Conservation (phyloP, 2,888 invertebrate species). For the Epinotia demarniana region DNA sequence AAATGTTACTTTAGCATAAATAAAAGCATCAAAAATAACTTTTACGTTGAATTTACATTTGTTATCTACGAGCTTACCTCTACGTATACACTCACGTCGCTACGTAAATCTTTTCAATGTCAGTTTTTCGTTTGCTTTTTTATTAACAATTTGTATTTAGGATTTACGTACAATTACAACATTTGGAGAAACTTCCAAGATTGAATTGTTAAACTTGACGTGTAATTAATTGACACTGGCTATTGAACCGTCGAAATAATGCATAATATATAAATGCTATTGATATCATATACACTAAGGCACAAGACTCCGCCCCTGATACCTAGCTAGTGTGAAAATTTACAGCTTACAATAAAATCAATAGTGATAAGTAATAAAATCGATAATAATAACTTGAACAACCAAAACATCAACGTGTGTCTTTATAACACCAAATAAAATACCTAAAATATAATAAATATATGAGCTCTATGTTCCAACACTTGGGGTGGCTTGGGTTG, state of each 20-base stretch:
- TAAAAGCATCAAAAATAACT: not conserved
- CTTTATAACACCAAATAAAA: no score
- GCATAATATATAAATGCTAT: not conserved
- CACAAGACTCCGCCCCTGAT: not conserved
- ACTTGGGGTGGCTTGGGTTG: no score
- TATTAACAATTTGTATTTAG: not conserved
- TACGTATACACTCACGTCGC: not conserved
- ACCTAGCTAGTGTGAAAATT: no score
- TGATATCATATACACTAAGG: not conserved
- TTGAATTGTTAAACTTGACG: not conserved
- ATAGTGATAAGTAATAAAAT: not conserved
- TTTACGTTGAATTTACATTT: not conserved
- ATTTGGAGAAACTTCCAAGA: not conserved
- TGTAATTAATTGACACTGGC: not conserved
- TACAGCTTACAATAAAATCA: not conserved
- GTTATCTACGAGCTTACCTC: not conserved
- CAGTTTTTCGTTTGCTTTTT: not conserved
- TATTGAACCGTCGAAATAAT: no score
- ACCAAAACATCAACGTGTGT: not conserved
- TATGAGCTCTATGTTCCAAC: no score
- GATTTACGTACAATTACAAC: not conserved
- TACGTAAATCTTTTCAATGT: not conserved
- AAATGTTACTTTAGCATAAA: not conserved
- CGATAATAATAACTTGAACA: not conserved
- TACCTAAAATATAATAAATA: no score